Conservation (phyloP, 2,797 vertebrate genomes). For the Phataginus tetradactyla region DNA sequence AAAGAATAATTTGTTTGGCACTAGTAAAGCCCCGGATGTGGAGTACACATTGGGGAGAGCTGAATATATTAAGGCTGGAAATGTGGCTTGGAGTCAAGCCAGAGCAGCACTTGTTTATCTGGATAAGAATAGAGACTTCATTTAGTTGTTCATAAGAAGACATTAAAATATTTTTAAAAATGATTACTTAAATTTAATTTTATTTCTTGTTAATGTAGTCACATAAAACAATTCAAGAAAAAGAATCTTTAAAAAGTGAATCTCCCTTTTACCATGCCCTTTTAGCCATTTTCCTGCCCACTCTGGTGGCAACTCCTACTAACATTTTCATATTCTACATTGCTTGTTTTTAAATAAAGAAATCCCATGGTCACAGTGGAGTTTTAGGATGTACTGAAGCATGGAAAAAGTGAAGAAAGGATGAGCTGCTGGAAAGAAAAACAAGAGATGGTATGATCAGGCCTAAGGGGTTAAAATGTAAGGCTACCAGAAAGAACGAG, state of each 20-base stretch:
- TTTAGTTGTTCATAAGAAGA: neutral
- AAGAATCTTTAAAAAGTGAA: constrained; percentile 19
- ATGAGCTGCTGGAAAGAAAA: neutral
- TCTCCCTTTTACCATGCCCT: neutral
- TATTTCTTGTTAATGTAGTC: constrained; percentile 12
- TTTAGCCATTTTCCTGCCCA: neutral
- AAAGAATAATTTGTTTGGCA: neutral
- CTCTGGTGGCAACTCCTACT: neutral
- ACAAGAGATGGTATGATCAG: neutral
- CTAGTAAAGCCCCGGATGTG: neutral
- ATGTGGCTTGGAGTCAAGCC: neutral
- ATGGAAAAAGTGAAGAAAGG: neutral
- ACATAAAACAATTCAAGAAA: constrained; percentile 35
- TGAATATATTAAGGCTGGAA: neutral
- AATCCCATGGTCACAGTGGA: neutral
- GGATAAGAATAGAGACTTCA: constrained; percentile 1
- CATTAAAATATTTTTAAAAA: neutral
- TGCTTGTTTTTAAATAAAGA: neutral
- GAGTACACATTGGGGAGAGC: neutral
- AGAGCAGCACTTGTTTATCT: neutral
- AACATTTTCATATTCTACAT: neutral
- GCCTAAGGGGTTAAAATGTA: neutral
- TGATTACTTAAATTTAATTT: neutral
- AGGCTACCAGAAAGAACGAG: neutral
- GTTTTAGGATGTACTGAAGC: neutral